Evolutionary conservation across 2,888 invertebrate genomes (phyloP).

Genomic region (Stenodema calcarata): DNA sequence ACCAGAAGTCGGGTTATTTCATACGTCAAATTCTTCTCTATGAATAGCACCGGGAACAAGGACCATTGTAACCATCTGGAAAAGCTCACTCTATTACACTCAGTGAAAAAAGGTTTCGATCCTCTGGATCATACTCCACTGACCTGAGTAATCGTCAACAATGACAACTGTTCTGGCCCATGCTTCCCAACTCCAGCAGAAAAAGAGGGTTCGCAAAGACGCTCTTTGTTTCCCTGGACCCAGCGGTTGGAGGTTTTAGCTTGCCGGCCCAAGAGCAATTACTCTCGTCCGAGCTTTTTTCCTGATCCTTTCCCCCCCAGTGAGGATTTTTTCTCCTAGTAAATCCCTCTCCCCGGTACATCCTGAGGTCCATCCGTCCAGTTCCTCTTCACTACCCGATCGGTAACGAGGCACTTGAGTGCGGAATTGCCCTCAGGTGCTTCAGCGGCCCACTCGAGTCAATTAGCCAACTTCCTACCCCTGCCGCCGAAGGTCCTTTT

Average conservation of each 20-base stretch:
- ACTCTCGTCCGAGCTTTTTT: neutral
- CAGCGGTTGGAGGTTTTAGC: neutral
- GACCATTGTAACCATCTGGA: neutral
- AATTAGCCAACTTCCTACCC: constrained; percentile 31
- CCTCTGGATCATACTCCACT: constrained; percentile 5
- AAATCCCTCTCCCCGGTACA: neutral
- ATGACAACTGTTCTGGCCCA: neutral
- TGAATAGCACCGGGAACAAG: neutral
- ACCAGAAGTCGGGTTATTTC: neutral
- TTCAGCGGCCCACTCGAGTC: neutral
- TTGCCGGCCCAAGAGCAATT: constrained; percentile 1
- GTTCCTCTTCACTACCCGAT: constrained; percentile 25
- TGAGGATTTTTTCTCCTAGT: neutral
- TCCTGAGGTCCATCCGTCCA: neutral
- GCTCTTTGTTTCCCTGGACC: constrained; percentile 6
- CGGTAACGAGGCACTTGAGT: constrained; percentile 48
- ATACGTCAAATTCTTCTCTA: neutral
- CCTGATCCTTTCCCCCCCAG: neutral
- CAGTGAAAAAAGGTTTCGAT: neutral
- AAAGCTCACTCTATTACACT: neutral
- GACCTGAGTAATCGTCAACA: constrained; percentile 27
- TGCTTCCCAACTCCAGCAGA: neutral
- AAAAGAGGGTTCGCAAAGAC: neutral
- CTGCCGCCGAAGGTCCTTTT: neutral
- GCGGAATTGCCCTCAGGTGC: constrained; percentile 8